Evolutionary conservation across 2,113 vertebrate genomes (phyloP).

Genomic region (Phoxinus phoxinus): DNA sequence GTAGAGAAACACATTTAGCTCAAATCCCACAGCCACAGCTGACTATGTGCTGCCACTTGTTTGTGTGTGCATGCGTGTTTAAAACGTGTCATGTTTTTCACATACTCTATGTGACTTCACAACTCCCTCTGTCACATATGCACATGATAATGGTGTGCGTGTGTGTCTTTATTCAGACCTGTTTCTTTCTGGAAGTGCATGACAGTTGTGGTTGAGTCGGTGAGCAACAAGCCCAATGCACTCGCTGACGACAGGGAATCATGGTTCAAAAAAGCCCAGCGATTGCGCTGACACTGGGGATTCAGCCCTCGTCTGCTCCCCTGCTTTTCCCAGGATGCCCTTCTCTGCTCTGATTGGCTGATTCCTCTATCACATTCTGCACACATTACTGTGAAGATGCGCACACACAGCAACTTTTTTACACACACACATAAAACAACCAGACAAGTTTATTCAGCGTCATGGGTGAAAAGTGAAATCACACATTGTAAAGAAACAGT

Average conservation of each 20-base stretch:
- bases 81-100: not conserved
- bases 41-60: not conserved
- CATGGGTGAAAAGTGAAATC: not conserved
- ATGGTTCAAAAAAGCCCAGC: constrained; percentile 23
- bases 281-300: constrained; percentile 41
- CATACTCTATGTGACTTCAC: not conserved
- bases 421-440: not conserved
- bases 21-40: not conserved
- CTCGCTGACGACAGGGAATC: constrained; percentile 49
- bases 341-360: constrained; percentile 30
- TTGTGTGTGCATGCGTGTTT: constrained; percentile 16
- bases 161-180: not conserved
- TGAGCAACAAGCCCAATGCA: constrained; percentile 24
- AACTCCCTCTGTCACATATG: not conserved
- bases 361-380: not conserved
- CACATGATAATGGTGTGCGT: not conserved
- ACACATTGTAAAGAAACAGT: not conserved
- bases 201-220: constrained; percentile 30
- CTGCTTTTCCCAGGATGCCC: constrained; percentile 15
- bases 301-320: constrained; percentile 44
- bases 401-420: not conserved
- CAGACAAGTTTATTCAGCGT: not conserved
- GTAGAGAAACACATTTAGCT: not conserved
- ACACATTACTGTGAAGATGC: not conserved
- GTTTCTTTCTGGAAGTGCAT: not conserved